These are phyloP conservation scores for Melanocharis versteri DNA, from an alignment of 2,113 vertebrate species.

Conservation along the genomic window DNA sequence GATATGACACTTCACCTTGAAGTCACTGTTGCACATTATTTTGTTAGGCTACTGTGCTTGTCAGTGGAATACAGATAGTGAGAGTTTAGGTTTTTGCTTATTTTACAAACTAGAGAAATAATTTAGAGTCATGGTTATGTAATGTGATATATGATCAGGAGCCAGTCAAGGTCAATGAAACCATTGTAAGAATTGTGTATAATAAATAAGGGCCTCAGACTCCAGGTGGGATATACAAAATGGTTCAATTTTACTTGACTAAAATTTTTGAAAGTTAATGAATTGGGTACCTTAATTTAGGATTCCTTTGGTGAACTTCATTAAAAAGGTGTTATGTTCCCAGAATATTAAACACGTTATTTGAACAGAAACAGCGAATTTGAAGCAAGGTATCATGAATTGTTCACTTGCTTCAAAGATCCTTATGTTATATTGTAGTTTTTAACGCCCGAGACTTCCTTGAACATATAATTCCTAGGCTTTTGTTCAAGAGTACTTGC, in stretches of 20 bases:
- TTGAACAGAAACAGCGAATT: not conserved
- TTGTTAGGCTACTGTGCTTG: not conserved
- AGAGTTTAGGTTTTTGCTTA: not conserved
- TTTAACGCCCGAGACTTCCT: not conserved
- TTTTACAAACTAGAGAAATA: conserved; percentile 13
- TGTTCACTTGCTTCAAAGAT: not conserved
- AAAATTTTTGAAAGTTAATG: not conserved
- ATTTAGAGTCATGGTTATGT: conserved; percentile 46
- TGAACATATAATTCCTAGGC: not conserved
- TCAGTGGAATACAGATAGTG: not conserved
- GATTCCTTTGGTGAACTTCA: not conserved
- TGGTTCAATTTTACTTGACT: not conserved
- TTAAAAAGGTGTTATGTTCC: not conserved
- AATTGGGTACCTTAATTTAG: not conserved
- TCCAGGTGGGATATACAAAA: not conserved
- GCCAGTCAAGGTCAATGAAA: conserved; percentile 37
- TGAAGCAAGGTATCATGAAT: not conserved
- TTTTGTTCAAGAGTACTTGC: not conserved
- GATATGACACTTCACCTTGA: not conserved
- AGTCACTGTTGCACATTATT: not conserved
- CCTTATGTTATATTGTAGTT: not conserved
- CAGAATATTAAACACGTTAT: not conserved
- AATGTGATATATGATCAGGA: conserved; percentile 26
- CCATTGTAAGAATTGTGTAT: not conserved
- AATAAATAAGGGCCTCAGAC: not conserved